These are phyloP conservation scores for Ommatoiulus sabulosus DNA, from an alignment of 2,888 invertebrate genomes.

Conservation along the genomic window DNA sequence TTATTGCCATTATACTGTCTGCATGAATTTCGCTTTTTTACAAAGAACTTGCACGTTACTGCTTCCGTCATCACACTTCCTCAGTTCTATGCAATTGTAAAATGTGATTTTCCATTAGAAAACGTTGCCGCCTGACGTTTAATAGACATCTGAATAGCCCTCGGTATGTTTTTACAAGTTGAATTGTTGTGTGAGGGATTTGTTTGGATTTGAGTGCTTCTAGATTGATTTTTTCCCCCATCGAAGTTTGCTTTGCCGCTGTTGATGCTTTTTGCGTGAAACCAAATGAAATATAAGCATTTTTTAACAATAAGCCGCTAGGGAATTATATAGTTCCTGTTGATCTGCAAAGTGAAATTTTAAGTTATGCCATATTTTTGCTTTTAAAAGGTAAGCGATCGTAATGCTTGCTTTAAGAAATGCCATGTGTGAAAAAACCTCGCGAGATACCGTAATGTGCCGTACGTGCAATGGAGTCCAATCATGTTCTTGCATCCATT, in stretches of 20 bases:
- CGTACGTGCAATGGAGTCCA: neutral
- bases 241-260: neutral
- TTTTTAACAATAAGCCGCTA: neutral
- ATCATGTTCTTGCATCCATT: neutral
- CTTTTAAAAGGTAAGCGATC: neutral
- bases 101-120: constrained; percentile 35
- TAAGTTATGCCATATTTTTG: neutral
- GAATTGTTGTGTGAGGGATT: constrained; percentile 12
- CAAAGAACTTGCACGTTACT: neutral
- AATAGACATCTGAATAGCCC: constrained; percentile 45
- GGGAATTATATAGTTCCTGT: neutral
- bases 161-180: constrained; percentile 45
- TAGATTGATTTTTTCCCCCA: neutral
- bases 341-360: neutral
- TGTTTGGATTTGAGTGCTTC: constrained; percentile 42
- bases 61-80: constrained; percentile 11
- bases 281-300: constrained; percentile 7
- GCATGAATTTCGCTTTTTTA: neutral
- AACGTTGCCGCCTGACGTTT: constrained; percentile 32
- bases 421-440: neutral
- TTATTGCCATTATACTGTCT: constrained; percentile 39
- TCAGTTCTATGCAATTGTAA: neutral
- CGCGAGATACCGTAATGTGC: neutral
- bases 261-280: neutral
- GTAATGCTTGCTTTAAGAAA: neutral